These are phyloP conservation scores for Euphonia xanthogaster DNA, from an alignment of 2,797 vertebrate species.

Conservation along the genomic window DNA sequence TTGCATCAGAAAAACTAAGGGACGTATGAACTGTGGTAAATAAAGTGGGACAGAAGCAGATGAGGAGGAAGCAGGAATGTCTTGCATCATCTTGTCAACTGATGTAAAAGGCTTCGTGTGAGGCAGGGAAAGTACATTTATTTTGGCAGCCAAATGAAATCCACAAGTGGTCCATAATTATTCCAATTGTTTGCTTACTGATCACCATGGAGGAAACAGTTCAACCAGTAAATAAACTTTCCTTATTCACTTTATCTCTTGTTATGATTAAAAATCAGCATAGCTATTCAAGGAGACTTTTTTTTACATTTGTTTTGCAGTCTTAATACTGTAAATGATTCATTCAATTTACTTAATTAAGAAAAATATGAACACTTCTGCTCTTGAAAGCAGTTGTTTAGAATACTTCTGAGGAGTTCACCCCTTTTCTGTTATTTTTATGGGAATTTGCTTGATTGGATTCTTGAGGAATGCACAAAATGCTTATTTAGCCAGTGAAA, in stretches of 20 bases:
- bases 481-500: not conserved
- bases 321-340: not conserved
- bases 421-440: not conserved
- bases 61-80: not conserved
- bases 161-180: not conserved
- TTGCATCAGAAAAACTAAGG: not conserved
- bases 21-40: not conserved
- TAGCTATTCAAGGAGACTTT: not conserved
- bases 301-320: not conserved
- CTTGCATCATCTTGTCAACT: not conserved
- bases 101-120: not conserved
- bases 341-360: not conserved
- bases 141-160: slow-evolving; percentile 1
- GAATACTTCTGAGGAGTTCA: not conserved
- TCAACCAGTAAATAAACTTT: not conserved
- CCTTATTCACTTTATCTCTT: not conserved
- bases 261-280: not conserved
- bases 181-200: not conserved
- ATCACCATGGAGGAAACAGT: not conserved
- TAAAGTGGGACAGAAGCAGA: not conserved
- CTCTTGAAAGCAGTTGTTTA: not conserved
- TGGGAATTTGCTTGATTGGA: not conserved
- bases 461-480: not conserved
- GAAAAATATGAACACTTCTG: not conserved
- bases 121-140: not conserved